A percentile compares a stretch with the other conserved stretches of the same genome.
These are phyloP conservation scores for Sussaba pulchella DNA, from an alignment of 2,888 invertebrate genomes.

Conservation along the genomic window DNA sequence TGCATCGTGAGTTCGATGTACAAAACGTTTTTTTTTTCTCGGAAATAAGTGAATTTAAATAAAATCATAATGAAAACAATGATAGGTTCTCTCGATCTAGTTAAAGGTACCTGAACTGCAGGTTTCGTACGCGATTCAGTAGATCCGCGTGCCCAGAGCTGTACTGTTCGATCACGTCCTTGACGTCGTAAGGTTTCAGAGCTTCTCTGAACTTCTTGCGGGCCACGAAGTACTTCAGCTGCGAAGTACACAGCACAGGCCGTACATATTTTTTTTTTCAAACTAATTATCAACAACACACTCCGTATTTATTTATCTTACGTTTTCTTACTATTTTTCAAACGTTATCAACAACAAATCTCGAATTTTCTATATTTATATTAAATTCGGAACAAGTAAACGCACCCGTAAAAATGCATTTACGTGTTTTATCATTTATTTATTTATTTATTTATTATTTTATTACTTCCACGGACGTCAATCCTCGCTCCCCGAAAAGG, in stretches of 20 bases:
- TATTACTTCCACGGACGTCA: constrained; percentile 43
- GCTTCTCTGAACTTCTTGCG: constrained; percentile 96
- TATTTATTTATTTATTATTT: background rate
- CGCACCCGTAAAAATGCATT: constrained; percentile 19
- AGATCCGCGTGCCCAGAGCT: constrained; percentile 95
- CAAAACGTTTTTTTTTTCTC: background rate
- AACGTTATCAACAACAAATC: background rate
- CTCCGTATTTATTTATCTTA: constrained; percentile 26
- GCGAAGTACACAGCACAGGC: constrained; percentile 73
- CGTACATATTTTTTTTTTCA: constrained; percentile 65
- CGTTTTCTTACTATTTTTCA: constrained; percentile 9
- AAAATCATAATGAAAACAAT: constrained; percentile 33
- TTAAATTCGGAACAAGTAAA: constrained; percentile 19
- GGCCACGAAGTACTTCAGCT: constrained; percentile 95
- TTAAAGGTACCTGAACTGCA: constrained; percentile 90
- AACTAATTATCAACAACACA: constrained; percentile 48
- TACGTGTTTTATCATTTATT: constrained; percentile 17
- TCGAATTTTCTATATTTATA: constrained; percentile 17
- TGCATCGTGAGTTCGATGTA: constrained; percentile 9
- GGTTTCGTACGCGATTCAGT: constrained; percentile 93
- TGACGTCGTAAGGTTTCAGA: constrained; percentile 96
- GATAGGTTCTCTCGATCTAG: constrained; percentile 64
- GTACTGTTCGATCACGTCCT: constrained; percentile 97
- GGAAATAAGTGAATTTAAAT: background rate
- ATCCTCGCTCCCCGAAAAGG: constrained; percentile 7